phyloP scores from a whole-genome alignment of 2,113 vertebrate genomes.

The Cebidichthys violaceus region DNA sequence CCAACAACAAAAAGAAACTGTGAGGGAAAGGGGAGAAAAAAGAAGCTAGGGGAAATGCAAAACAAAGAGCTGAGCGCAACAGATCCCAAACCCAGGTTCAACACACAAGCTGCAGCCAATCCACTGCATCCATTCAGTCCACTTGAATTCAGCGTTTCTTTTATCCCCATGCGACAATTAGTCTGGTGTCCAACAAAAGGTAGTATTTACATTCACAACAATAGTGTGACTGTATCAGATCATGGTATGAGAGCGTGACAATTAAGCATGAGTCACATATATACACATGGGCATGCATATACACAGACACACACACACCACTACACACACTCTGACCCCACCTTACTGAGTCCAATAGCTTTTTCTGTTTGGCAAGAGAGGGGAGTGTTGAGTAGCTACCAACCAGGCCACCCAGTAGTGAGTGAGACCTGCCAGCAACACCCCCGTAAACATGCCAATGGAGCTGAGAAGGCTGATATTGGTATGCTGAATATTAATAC shows the following conservation, averaged over 20 bases:
- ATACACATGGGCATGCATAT: neutral
- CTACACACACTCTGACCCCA: conserved; percentile 32
- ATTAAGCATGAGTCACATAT: conserved; percentile 34
- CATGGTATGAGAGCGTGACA: conserved; percentile 16
- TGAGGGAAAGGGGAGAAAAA: conserved; percentile 66
- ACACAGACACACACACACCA: conserved; percentile 19
- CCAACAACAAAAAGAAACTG: conserved; percentile 64
- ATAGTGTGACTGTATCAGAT: conserved; percentile 33
- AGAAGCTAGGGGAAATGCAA: conserved; percentile 65
- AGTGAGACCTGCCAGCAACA: conserved; percentile 61
- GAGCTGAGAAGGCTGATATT: conserved; percentile 46
- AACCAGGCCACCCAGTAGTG: conserved; percentile 79
- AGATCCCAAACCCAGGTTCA: conserved; percentile 74
- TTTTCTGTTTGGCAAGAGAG: conserved; percentile 62
- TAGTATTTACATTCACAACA: conserved; percentile 63
- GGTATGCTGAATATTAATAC: conserved; percentile 62
- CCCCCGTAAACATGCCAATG: conserved; percentile 53
- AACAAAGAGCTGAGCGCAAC: conserved; percentile 69
- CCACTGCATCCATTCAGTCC: conserved; percentile 51
- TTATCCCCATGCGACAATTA: conserved; percentile 43
- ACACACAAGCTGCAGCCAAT: conserved; percentile 70
- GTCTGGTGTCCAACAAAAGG: conserved; percentile 34
- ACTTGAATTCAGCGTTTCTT: conserved; percentile 42
- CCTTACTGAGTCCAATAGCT: conserved; percentile 50
- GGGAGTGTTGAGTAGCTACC: conserved; percentile 57